A percentile compares a stretch with the other conserved stretches of the same genome.
phyloP scores from a whole-genome alignment of 53 echinoderm and acorn worm species.

The Paracentrotus lividus region DNA sequence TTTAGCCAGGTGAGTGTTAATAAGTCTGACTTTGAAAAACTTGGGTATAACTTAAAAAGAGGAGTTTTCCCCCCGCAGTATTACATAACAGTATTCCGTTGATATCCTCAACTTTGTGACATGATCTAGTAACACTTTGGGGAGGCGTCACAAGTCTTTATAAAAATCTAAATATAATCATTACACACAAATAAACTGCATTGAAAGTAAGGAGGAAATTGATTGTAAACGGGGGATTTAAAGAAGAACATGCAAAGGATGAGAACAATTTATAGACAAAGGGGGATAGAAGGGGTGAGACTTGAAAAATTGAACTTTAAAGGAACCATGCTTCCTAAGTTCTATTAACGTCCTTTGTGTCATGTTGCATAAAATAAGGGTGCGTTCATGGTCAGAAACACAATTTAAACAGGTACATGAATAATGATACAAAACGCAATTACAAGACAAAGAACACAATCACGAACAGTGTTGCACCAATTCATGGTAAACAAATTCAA shows the following conservation, averaged over 20 bases:
- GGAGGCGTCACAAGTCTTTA: not conserved
- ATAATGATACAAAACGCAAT: too few species aligned
- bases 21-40: too few species aligned
- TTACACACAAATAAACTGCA: not conserved
- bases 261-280: conserved; percentile 27
- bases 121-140: not conserved
- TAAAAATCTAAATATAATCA: not conserved
- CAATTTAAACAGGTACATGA: too few species aligned
- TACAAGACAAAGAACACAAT: too few species aligned
- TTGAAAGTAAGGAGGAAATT: not conserved
- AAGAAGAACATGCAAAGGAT: conserved; percentile 9
- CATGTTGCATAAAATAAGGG: conserved; percentile 34
- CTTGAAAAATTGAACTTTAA: conserved; percentile 37
- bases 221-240: not conserved
- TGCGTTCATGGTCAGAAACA: too few species aligned
- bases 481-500: too few species aligned
- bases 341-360: conserved; percentile 40
- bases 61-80: too few species aligned
- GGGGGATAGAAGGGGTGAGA: not conserved
- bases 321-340: not conserved
- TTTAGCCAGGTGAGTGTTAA: too few species aligned
- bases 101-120: too few species aligned
- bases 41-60: too few species aligned
- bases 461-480: too few species aligned
- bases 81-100: too few species aligned